Evolutionary conservation across 2,797 vertebrate species (phyloP).

Genomic region (Balearica regulorum): DNA sequence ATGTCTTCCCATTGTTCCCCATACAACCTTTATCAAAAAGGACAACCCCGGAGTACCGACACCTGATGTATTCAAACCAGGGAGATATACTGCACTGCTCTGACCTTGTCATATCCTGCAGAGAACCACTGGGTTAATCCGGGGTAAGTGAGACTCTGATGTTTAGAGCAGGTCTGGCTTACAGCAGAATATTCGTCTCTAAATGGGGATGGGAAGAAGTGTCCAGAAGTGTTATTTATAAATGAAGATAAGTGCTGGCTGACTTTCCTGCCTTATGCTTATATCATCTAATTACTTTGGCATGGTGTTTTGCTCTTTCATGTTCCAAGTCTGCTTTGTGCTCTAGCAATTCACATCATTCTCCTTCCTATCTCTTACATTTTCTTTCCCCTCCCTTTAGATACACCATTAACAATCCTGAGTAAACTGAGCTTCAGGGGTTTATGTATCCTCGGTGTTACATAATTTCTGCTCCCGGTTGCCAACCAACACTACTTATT

Average conservation of each 20-base stretch:
- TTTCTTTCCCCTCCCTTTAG: slow-evolving; percentile 11
- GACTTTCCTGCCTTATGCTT: slow-evolving; percentile 37
- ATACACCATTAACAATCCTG: not conserved
- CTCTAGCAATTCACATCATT: slow-evolving; percentile 21
- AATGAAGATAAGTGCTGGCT: slow-evolving; percentile 46
- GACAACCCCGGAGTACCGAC: not conserved
- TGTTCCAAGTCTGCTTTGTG: slow-evolving; percentile 37
- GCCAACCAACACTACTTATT: not conserved
- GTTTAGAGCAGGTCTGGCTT: not conserved
- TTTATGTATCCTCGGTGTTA: not conserved
- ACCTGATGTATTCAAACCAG: not conserved
- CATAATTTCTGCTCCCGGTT: not conserved
- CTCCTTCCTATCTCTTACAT: slow-evolving; percentile 11
- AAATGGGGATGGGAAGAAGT: slow-evolving; percentile 1
- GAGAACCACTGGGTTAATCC: slow-evolving; percentile 7
- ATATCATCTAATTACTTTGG: slow-evolving; percentile 63
- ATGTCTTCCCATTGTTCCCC: not conserved
- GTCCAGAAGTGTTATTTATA: slow-evolving; percentile 45
- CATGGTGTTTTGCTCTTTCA: not conserved
- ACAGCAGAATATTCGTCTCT: slow-evolving; percentile 1
- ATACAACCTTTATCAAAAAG: not conserved
- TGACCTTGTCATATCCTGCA: not conserved
- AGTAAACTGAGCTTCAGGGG: not conserved
- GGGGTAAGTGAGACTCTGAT: slow-evolving; percentile 25
- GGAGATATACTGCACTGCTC: not conserved